These are phyloP conservation scores for Ochropleura plecta DNA, from an alignment of 2,888 invertebrate genomes.

Conservation along the genomic window DNA sequence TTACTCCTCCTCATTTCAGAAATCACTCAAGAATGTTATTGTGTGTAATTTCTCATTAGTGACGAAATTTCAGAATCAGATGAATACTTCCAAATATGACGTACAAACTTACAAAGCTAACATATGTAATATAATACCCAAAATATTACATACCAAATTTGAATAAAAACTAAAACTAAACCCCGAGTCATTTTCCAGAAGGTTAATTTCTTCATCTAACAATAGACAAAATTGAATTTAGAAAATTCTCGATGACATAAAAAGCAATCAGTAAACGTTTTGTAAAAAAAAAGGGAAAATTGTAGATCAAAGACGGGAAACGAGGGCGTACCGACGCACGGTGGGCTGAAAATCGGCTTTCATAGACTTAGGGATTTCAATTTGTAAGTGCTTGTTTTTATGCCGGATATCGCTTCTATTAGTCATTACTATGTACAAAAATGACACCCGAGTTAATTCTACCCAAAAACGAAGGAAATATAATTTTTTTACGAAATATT, in stretches of 20 bases:
- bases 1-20: neutral
- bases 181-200: conserved; percentile 49
- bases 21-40: too few relatives aligned
- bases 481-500: too few relatives aligned
- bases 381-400: too few relatives aligned
- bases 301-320: conserved; percentile 80
- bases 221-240: conserved; percentile 62
- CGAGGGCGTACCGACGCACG: conserved; percentile 76
- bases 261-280: conserved; percentile 75
- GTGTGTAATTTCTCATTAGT: neutral
- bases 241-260: conserved; percentile 77
- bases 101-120: neutral
- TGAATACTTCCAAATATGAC: neutral
- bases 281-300: conserved; percentile 75
- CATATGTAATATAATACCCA: too few relatives aligned
- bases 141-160: neutral
- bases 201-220: conserved; percentile 64
- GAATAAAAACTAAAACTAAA: conserved; percentile 5
- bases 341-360: too few relatives aligned
- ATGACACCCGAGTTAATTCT: too few relatives aligned
- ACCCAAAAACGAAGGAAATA: too few relatives aligned
- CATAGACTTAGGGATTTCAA: too few relatives aligned
- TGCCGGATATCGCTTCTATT: too few relatives aligned
- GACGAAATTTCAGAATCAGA: neutral
- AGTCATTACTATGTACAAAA: too few relatives aligned